Conservation (phyloP, 2,113 vertebrate genomes). For the Caranx ignobilis region DNA sequence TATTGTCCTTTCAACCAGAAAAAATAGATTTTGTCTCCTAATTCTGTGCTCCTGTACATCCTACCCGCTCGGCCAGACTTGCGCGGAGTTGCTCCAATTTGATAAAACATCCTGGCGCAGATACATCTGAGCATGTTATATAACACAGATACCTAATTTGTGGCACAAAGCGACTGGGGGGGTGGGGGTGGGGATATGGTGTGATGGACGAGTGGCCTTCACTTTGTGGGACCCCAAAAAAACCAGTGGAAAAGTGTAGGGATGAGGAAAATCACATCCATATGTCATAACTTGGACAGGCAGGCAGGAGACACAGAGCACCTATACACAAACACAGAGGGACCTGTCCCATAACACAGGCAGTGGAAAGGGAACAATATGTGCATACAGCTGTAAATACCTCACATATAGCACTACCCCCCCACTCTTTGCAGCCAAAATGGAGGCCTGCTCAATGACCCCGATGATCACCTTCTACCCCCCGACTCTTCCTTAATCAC, state of each 20-base stretch:
- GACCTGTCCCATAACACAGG: slow-evolving; percentile 39
- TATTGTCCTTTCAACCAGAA: slow-evolving; percentile 22
- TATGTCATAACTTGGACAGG: slow-evolving; percentile 74
- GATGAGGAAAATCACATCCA: slow-evolving; percentile 80
- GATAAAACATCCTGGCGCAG: slow-evolving; percentile 40
- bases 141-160: slow-evolving; percentile 25
- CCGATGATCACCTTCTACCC: slow-evolving; percentile 33
- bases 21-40: slow-evolving; percentile 9
- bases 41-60: slow-evolving; percentile 3
- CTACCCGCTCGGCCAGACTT: slow-evolving; percentile 18
- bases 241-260: slow-evolving; percentile 66
- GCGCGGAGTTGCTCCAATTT: not conserved
- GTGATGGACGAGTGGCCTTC: slow-evolving; percentile 66
- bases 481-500: slow-evolving; percentile 29
- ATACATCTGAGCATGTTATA: slow-evolving; percentile 6
- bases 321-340: slow-evolving; percentile 43
- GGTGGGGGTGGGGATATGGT: not conserved
- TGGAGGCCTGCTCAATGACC: slow-evolving; percentile 18
- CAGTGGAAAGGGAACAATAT: slow-evolving; percentile 5
- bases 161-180: slow-evolving; percentile 19
- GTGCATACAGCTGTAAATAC: slow-evolving; percentile 33
- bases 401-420: slow-evolving; percentile 2
- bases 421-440: not conserved
- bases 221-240: slow-evolving; percentile 46
- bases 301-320: slow-evolving; percentile 51